Evolutionary conservation across 2,888 invertebrate genomes (phyloP).

Genomic region (Mesorhabditis belari): DNA sequence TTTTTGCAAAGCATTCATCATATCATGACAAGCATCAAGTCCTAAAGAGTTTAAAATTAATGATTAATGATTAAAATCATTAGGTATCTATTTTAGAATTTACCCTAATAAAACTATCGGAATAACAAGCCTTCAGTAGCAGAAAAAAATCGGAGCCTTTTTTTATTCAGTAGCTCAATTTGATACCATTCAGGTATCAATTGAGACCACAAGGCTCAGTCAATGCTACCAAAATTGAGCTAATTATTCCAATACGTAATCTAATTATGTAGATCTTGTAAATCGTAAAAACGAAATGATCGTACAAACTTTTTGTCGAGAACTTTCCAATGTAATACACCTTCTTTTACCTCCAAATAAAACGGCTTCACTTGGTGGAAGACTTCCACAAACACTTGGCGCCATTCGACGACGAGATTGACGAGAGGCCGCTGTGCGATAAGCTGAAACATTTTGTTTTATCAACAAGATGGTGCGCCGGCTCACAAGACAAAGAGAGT

Average conservation of each 20-base stretch:
- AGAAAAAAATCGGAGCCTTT: no score
- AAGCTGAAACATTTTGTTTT: background rate
- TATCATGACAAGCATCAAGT: constrained; percentile 24
- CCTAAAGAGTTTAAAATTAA: constrained; percentile 12
- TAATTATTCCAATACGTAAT: no score
- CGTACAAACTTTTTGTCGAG: background rate
- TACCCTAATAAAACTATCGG: no score
- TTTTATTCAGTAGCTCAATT: no score
- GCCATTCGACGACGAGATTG: background rate
- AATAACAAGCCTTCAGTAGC: no score
- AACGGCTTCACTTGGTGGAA: background rate
- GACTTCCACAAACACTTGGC: background rate
- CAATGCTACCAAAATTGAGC: no score
- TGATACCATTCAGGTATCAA: no score
- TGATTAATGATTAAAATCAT: no score
- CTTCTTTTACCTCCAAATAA: background rate
- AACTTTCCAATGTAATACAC: background rate
- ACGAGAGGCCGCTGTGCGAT: background rate
- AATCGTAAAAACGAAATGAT: background rate
- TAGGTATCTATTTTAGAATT: no score
- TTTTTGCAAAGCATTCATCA: constrained; percentile 24
- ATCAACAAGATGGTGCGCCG: no score
- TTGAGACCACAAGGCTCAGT: no score
- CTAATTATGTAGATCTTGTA: background rate
- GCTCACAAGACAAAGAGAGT: no score